A percentile compares a stretch with the other conserved stretches of the same genome.
Conservation (phyloP, 2,797 vertebrate genomes). For the Calcarius lapponicus region DNA sequence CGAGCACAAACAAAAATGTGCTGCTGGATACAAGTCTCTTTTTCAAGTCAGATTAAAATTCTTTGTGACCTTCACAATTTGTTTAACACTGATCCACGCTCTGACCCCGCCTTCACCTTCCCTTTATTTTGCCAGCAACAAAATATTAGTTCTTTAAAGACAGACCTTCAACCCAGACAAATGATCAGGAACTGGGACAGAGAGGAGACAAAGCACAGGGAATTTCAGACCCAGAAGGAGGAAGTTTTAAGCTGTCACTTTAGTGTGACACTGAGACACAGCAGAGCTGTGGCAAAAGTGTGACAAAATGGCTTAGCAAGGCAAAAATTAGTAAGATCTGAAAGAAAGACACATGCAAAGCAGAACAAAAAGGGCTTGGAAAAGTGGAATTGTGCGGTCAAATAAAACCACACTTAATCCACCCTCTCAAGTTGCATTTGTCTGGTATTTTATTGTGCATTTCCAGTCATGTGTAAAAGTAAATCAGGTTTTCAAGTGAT, state of each 20-base stretch:
- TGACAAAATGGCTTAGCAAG: neutral
- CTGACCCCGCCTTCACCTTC: slow-evolving; percentile 37
- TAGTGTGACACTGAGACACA: neutral
- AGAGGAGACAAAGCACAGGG: neutral
- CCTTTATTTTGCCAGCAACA: slow-evolving; percentile 36
- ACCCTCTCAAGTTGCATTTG: neutral
- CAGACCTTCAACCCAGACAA: slow-evolving; percentile 52
- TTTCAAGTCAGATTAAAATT: slow-evolving; percentile 53
- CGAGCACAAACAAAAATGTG: slow-evolving; percentile 24
- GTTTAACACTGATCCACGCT: slow-evolving; percentile 38
- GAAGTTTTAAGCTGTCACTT: neutral
- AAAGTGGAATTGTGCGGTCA: neutral
- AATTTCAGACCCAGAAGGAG: neutral
- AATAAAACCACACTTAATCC: neutral
- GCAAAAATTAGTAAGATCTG: neutral
- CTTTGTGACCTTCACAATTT: slow-evolving; percentile 56
- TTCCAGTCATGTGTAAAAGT: neutral
- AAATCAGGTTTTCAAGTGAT: neutral
- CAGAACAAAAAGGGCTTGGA: neutral
- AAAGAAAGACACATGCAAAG: neutral
- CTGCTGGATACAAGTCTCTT: slow-evolving; percentile 53
- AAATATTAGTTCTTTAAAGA: slow-evolving; percentile 57
- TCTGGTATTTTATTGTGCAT: neutral
- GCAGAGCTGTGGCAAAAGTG: neutral
- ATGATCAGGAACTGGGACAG: neutral